Evolutionary conservation across 53 echinoderm and acorn worm genomes (phyloP), one percentile per base, ranked within the genome.

Genomic region (Arbacia lixula): DNA sequence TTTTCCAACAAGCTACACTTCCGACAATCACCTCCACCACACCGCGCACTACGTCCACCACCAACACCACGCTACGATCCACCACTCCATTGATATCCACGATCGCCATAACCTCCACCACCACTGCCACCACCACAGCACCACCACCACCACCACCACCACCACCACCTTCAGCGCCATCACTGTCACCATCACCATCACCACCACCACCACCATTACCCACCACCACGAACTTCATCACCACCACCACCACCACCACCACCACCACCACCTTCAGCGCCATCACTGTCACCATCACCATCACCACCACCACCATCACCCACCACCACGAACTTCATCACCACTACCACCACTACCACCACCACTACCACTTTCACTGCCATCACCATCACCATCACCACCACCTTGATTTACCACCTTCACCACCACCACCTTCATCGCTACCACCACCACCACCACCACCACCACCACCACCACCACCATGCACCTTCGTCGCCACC

Each of bases 351-450:
- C 20, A 60, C 27, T 26, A 60, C 27, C 20, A 60, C 27, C 20
- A 60, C 61, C 20, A 60, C 61, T 26, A 60, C 61, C 20, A 60
- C 61, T 26, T 12, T n/a, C n/a, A n/a, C n/a, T n/a, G n/a, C n/a
- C n/a, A n/a, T n/a, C n/a, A n/a, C n/a, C n/a, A n/a, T n/a, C 61
- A n/a, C 21, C 20, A n/a, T 10, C 20, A n/a, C 21, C 20, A n/a
- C 21, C 14, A 46, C 49, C 14, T 10, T 14, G 8, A 10, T 10
- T 14, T 46, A 46, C 49, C 14, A 46, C 49, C 14, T 10, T 14
- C 14, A 46, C 49, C 14, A 46, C 49, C 14, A 46, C 49, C 14
- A 46, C 49, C 9, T 10, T 14, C 14, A 46, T 14, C 14, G 14
- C 49, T 46, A 46, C 49, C 9, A 46, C 49, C 14, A 46, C 49